A percentile compares a stretch with the other conserved stretches of the same genome.
Evolutionary conservation across 2,888 invertebrate species (phyloP).

Genomic region (Terebella lapidaria): DNA sequence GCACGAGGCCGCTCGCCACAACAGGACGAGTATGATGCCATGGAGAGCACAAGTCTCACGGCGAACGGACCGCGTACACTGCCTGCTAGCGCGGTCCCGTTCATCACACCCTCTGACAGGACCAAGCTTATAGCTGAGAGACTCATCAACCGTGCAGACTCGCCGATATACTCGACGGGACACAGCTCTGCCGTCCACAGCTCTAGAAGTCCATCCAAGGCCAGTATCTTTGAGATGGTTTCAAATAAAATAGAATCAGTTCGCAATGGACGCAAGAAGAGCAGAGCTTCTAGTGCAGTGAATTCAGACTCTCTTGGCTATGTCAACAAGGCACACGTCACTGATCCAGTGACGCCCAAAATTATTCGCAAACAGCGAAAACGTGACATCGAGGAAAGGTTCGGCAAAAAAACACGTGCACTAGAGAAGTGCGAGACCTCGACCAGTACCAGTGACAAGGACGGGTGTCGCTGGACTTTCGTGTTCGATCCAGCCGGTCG

Average conservation of each 20-base stretch:
- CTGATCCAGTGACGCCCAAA: slow-evolving; percentile 55
- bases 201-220: background rate
- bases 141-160: background rate
- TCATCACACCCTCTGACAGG: background rate
- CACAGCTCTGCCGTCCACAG: background rate
- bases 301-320: slow-evolving; percentile 52
- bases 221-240: slow-evolving; percentile 8
- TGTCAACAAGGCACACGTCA: slow-evolving; percentile 62
- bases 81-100: background rate
- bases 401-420: slow-evolving; percentile 39
- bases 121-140: slow-evolving; percentile 10
- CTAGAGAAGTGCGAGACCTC: background rate
- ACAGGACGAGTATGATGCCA: background rate
- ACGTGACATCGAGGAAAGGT: slow-evolving; percentile 53
- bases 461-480: slow-evolving; percentile 69
- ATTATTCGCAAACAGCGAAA: slow-evolving; percentile 54
- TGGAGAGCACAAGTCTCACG: background rate
- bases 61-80: background rate
- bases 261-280: background rate
- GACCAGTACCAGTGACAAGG: slow-evolving; percentile 32
- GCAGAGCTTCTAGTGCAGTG: background rate
- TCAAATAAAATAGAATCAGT: slow-evolving; percentile 1
- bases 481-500: slow-evolving; percentile 98
- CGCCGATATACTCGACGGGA: background rate
- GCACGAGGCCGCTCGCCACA: background rate